Base-by-base conservation (phyloP, 2,888 invertebrate species). In the Lithophane leautieri region DNA sequence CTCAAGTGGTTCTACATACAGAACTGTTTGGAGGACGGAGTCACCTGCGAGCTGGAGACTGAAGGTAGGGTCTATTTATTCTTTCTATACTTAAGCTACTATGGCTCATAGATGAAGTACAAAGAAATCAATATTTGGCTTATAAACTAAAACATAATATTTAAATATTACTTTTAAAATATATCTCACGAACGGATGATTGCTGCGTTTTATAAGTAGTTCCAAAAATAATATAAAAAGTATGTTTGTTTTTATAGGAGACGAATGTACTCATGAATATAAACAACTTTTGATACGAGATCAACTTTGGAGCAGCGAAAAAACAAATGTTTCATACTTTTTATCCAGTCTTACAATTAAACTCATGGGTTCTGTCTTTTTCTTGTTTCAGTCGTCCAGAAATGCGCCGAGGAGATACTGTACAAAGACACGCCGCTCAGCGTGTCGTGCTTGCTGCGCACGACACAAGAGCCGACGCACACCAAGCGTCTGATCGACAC, bases 1-100 rank as follows among this genome's bases (percentile, higher is more conserved):
- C 91, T 95, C 79, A 89, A 90, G 85, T 93, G 94, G 92, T 95
- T 91, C 91, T 95, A 94, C 84, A 87, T 93, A 80, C 94, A 94
- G 88, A 93, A 91, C 90, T 92, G 91, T 58, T 72, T 94, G 22
- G 91, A 92, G 22, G 86, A 90, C 25, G 91, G 88, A 0, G 79
- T 78, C 42, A 71, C 79, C 4, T 65, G 71, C 25, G 90, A 91
- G 16, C 11, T 91, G 22, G 94, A 95, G 76, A 78, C 88, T 4
- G 91, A 92, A 83, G 93, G 93, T 92, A 80, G 63, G 77, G 14
- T 12, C 4, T 54, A 12, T n/a, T 54, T n/a, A 12, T 12, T 54
- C 4, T 11, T 54, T 52, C 11, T 44, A 14, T 14, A 44, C 44
- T 44, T 44, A 44, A 14, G 4, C 14, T 44, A 44, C 44, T 16